Conservation (phyloP, 2,113 vertebrate genomes). For the Narcine bancroftii region DNA sequence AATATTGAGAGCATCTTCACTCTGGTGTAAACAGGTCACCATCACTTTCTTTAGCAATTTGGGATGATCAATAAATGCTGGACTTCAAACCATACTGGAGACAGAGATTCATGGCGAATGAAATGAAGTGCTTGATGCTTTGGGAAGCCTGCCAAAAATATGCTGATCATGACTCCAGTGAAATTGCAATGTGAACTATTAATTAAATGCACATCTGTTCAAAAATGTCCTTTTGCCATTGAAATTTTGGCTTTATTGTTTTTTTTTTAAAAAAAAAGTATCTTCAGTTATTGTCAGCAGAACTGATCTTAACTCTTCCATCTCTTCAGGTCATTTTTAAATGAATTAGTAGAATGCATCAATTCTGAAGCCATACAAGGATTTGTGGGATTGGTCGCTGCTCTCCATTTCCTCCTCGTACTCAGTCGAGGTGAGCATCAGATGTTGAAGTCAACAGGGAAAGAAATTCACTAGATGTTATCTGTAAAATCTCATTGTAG, state of each 20-base stretch:
- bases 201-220: not conserved
- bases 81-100: no score
- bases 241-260: not conserved
- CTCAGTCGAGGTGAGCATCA: slow-evolving; percentile 64
- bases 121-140: not conserved
- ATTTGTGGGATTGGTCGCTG: slow-evolving; percentile 63
- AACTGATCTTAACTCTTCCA: not conserved
- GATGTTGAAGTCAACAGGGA: not conserved
- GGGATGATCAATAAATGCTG: no score
- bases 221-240: not conserved
- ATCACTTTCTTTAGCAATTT: no score
- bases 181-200: not conserved
- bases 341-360: slow-evolving; percentile 60
- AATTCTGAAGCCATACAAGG: slow-evolving; percentile 66
- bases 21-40: no score
- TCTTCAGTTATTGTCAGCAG: not conserved
- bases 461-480: not conserved
- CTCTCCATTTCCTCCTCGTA: slow-evolving; percentile 55
- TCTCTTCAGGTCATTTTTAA: slow-evolving; percentile 67
- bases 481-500: not conserved
- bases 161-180: not conserved
- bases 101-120: no score
- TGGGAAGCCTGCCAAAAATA: not conserved
- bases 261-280: not conserved
- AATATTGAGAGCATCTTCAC: no score